Conservation (phyloP, 1,140 invertebrate genomes). For the Metopolophium dirhodum region DNA sequence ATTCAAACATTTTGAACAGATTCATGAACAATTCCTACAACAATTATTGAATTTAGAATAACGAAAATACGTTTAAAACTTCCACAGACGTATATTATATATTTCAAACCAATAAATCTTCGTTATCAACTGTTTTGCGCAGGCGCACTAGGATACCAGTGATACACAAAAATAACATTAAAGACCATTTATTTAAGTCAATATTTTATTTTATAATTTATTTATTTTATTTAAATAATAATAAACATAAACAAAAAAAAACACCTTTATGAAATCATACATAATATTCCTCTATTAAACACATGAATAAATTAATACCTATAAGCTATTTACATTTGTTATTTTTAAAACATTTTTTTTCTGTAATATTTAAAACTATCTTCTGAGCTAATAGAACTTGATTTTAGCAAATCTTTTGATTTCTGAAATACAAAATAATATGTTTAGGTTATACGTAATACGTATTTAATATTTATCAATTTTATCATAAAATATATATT, state of each 20-base stretch:
- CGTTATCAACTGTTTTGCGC: background rate
- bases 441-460: background rate
- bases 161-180: conserved; percentile 31
- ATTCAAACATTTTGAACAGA: background rate
- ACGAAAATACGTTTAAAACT: background rate
- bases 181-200: background rate
- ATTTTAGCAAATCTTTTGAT: background rate
- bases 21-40: background rate
- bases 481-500: background rate
- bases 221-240: background rate
- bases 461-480: background rate
- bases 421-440: background rate
- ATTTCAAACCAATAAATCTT: background rate
- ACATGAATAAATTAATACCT: background rate
- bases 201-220: background rate
- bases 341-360: conserved; percentile 32
- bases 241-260: background rate
- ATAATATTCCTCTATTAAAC: background rate
- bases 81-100: background rate
- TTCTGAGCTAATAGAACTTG: background rate
- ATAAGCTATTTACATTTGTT: background rate
- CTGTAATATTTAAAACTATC: conserved; percentile 4
- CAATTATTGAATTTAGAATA: background rate
- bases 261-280: background rate
- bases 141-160: background rate